phyloP scores from a whole-genome alignment of 2,113 vertebrate genomes.

The Pseudopipra pipra region DNA sequence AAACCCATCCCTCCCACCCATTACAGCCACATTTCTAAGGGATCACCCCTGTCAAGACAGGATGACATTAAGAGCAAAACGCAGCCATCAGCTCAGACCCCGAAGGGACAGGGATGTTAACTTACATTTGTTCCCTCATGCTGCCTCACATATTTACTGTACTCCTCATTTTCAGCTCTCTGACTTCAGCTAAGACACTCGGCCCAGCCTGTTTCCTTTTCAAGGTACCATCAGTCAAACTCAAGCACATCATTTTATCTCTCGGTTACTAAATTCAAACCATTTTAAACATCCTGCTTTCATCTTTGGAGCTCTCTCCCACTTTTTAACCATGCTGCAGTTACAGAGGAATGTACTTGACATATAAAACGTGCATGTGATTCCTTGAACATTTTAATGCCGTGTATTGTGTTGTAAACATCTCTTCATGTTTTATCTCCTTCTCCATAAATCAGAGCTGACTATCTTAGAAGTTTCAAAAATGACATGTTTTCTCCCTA shows the following conservation, averaged over 20 bases:
- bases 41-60: background rate
- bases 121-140: background rate
- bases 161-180: background rate
- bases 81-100: background rate
- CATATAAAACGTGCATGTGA: constrained; percentile 49
- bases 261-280: constrained; percentile 56
- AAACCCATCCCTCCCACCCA: background rate
- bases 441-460: constrained; percentile 62
- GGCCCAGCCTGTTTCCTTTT: constrained; percentile 26
- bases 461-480: constrained; percentile 46
- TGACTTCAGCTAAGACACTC: background rate
- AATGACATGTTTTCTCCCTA: constrained; percentile 44
- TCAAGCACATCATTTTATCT: constrained; percentile 41
- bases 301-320: constrained; percentile 45
- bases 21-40: background rate
- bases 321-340: constrained; percentile 42
- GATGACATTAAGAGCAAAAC: background rate
- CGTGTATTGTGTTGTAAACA: constrained; percentile 45
- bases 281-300: constrained; percentile 65
- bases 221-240: constrained; percentile 30
- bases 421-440: constrained; percentile 61
- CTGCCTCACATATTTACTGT: background rate
- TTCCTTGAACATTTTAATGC: constrained; percentile 56
- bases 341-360: constrained; percentile 29
- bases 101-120: background rate